phyloP scores from a whole-genome alignment of 2,888 invertebrate genomes.

The Leptinotarsa haldemani region DNA sequence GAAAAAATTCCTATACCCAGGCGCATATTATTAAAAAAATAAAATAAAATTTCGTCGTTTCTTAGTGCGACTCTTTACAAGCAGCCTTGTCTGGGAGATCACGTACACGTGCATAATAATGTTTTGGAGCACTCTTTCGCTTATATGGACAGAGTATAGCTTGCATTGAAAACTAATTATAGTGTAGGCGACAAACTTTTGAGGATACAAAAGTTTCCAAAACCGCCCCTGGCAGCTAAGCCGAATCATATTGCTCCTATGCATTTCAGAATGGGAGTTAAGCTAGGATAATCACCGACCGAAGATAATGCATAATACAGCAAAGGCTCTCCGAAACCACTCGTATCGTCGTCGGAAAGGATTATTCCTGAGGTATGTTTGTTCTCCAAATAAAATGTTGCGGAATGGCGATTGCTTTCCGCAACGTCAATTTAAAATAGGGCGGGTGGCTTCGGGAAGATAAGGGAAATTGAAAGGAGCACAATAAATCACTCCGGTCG shows the following conservation, averaged over 20 bases:
- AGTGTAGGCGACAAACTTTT: background rate
- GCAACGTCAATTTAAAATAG: constrained; percentile 39
- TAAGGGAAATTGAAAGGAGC: constrained; percentile 29
- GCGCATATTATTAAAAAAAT: too few relatives aligned
- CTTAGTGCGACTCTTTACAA: too few relatives aligned
- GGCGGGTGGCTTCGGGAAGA: constrained; percentile 20
- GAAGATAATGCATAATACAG: constrained; percentile 14
- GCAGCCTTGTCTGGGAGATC: too few relatives aligned
- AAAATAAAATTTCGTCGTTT: too few relatives aligned
- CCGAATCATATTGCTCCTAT: constrained; percentile 12
- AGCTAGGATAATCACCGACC: constrained; percentile 13
- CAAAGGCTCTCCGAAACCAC: constrained; percentile 2
- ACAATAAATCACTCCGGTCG: constrained; percentile 27
- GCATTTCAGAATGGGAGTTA: constrained; percentile 1
- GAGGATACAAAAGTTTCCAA: background rate
- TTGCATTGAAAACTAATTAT: background rate
- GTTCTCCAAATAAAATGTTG: constrained; percentile 43
- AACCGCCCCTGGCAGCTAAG: background rate
- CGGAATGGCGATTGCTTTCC: constrained; percentile 40
- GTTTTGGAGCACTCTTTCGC: too few relatives aligned
- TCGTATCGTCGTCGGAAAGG: constrained; percentile 22
- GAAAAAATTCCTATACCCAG: too few relatives aligned
- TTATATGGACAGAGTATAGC: too few relatives aligned
- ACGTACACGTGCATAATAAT: too few relatives aligned
- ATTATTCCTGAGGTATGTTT: constrained; percentile 42